Percentiles rank a stretch among this genome's conserved stretches.
Conservation (phyloP, 2,888 invertebrate species). For the Tenthredo amoena region DNA sequence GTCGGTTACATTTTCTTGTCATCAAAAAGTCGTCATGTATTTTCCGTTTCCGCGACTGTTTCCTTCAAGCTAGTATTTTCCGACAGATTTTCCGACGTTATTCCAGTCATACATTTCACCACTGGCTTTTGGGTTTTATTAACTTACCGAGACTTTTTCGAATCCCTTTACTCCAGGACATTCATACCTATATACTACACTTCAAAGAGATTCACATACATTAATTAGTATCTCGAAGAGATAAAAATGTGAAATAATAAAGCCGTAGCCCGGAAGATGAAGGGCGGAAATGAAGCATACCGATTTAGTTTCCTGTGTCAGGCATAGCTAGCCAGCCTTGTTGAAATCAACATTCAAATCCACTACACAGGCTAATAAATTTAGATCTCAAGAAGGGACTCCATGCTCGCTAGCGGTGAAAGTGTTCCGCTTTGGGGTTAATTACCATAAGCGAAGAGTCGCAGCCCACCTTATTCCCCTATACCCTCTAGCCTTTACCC, state of each 20-base stretch:
- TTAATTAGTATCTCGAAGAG: not conserved
- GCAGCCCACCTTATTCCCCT: not conserved
- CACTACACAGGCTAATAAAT: conserved; percentile 37
- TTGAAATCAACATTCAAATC: conserved; percentile 49
- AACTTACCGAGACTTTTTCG: not conserved
- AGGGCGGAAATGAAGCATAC: not conserved
- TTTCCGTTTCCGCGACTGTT: not conserved
- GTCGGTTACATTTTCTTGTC: not conserved
- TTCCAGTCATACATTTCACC: conserved; percentile 1
- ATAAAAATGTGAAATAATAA: not conserved
- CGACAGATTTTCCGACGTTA: not conserved
- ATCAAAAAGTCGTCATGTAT: not conserved
- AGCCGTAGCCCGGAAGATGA: not conserved
- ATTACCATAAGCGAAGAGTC: conserved; percentile 44
- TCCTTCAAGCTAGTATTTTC: not conserved
- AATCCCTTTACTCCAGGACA: not conserved
- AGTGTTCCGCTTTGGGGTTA: conserved; percentile 37
- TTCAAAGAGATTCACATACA: conserved; percentile 10
- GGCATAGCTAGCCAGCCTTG: not conserved
- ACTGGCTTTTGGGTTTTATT: not conserved
- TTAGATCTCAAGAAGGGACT: conserved; percentile 32
- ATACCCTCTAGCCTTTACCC: not conserved
- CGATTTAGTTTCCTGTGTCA: not conserved
- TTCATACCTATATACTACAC: not conserved
- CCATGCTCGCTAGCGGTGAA: conserved; percentile 26